A percentile compares a stretch with the other conserved stretches of the same genome.
Conservation (phyloP, 2,797 vertebrate species). For the Danio aesculapii region DNA sequence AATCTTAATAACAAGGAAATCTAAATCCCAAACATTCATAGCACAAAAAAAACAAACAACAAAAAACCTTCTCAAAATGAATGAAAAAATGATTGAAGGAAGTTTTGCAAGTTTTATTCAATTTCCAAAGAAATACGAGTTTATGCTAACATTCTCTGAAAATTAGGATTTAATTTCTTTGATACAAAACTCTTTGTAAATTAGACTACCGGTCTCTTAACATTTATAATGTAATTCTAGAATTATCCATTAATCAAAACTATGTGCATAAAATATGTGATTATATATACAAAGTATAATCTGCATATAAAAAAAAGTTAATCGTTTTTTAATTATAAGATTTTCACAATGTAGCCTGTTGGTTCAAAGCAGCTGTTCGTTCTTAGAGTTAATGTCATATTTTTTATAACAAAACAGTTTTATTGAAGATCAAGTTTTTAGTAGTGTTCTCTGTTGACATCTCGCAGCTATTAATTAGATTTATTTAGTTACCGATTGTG, state of each 20-base stretch:
- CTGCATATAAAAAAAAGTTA: not conserved
- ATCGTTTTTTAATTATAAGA: not conserved
- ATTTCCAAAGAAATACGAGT: slow-evolving; percentile 9
- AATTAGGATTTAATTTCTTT: not conserved
- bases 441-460: not conserved
- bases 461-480: not conserved
- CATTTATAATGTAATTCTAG: not conserved
- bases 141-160: not conserved
- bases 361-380: not conserved
- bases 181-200: not conserved
- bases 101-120: not conserved
- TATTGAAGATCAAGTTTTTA: not conserved
- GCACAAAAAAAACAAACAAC: not conserved
- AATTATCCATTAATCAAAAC: not conserved
- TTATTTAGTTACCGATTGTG: not conserved
- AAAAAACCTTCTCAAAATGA: not conserved
- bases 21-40: not conserved
- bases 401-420: slow-evolving; percentile 5
- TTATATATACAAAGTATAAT: no score
- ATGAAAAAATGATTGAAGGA: not conserved
- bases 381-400: not conserved
- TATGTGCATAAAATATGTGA: not conserved
- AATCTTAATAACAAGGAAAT: not conserved
- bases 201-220: not conserved
- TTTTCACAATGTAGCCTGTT: not conserved